phyloP scores from a whole-genome alignment of 2,113 vertebrate species.

The Dissostichus mawsoni region DNA sequence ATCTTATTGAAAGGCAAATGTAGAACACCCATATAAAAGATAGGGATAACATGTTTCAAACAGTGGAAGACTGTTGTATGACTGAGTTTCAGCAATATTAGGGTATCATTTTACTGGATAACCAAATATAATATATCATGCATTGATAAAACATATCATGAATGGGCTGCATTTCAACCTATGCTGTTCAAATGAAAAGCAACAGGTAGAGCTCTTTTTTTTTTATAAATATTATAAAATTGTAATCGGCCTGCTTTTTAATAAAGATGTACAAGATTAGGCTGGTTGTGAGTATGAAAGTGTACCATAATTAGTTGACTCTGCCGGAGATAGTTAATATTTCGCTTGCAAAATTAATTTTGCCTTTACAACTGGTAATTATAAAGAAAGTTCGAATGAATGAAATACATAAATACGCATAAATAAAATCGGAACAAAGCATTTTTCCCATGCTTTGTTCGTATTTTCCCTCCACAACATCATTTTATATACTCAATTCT shows the following conservation, averaged over 20 bases:
- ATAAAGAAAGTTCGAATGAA: too few species aligned
- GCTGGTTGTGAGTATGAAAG: too few species aligned
- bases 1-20: neutral
- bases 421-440: too few species aligned
- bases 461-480: too few species aligned
- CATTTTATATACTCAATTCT: neutral
- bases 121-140: neutral
- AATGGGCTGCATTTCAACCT: neutral
- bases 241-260: neutral
- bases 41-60: neutral
- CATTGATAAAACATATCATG: neutral
- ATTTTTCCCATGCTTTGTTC: too few species aligned
- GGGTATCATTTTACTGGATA: neutral
- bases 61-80: neutral
- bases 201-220: neutral
- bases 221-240: neutral
- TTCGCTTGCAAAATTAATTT: too few species aligned
- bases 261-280: neutral
- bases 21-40: neutral
- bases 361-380: too few species aligned
- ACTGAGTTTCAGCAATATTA: neutral
- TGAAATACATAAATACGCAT: too few species aligned
- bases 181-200: neutral
- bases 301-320: too few species aligned
- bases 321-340: too few species aligned